Percentiles rank a stretch among this genome's conserved stretches.
These are phyloP conservation scores for Phasia obesa DNA, from an alignment of 2,888 invertebrate genomes.

Conservation along the genomic window DNA sequence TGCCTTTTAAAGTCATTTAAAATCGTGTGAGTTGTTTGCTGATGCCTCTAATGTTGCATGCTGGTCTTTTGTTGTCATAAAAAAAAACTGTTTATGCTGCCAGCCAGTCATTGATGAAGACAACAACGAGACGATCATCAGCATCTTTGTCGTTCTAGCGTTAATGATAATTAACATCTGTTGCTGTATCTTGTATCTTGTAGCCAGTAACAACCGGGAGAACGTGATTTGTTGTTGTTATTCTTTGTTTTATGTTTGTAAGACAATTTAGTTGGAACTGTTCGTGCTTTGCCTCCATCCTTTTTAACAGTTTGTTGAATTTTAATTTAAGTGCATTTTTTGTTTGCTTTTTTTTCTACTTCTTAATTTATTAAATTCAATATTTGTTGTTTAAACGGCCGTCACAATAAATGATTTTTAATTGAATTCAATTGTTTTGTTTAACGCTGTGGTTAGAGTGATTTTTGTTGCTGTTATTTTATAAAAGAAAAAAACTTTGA, in stretches of 20 bases:
- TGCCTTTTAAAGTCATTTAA: slow-evolving; percentile 55
- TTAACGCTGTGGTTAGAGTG: slow-evolving; percentile 46
- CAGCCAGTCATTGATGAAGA: not conserved
- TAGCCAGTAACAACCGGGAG: slow-evolving; percentile 13
- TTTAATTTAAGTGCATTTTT: slow-evolving; percentile 19
- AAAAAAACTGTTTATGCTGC: not conserved
- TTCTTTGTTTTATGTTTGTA: slow-evolving; percentile 9
- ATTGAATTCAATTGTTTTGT: slow-evolving; percentile 71
- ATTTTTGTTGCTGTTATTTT: not conserved
- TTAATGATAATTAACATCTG: slow-evolving; percentile 28
- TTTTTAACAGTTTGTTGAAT: slow-evolving; percentile 44
- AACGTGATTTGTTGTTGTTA: slow-evolving; percentile 56
- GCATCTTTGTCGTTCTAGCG: not conserved
- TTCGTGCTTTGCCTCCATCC: not conserved
- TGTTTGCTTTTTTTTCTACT: slow-evolving; percentile 6
- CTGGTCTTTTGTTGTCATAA: slow-evolving; percentile 57
- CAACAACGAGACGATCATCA: slow-evolving; percentile 4
- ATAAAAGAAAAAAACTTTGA: not conserved
- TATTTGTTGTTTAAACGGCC: slow-evolving; percentile 24
- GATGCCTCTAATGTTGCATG: slow-evolving; percentile 35
- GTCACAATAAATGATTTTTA: slow-evolving; percentile 60
- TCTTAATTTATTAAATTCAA: slow-evolving; percentile 45
- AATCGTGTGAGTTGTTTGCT: slow-evolving; percentile 32
- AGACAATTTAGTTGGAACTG: slow-evolving; percentile 30
- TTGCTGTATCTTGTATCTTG: not conserved